Evolutionary conservation across 2,888 invertebrate genomes (phyloP).

Genomic region (Lordiphosa fenestrarum): DNA sequence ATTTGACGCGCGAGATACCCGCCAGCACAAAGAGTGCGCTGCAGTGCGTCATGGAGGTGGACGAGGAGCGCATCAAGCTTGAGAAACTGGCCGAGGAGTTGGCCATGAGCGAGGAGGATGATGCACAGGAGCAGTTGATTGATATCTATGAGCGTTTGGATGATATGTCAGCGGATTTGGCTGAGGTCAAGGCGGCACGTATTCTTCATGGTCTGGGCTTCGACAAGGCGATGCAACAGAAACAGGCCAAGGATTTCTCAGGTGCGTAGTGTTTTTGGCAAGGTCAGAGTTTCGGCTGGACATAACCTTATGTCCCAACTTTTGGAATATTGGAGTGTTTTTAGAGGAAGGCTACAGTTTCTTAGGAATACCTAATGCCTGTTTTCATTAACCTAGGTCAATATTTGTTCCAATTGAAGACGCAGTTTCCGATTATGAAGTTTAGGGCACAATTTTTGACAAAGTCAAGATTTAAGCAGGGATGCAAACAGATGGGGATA

Average conservation of each 20-base stretch:
- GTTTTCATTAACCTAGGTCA: not conserved
- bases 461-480: too few relatives aligned
- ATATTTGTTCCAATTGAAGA: not conserved
- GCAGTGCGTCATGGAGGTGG: slow-evolving; percentile 98
- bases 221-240: slow-evolving; percentile 90
- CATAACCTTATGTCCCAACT: too few relatives aligned
- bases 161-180: slow-evolving; percentile 97
- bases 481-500: too few relatives aligned
- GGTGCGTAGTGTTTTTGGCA: slow-evolving; percentile 55
- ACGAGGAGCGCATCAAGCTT: slow-evolving; percentile 93
- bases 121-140: slow-evolving; percentile 96
- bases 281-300: too few relatives aligned
- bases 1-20: slow-evolving; percentile 97
- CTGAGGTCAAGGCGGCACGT: slow-evolving; percentile 95
- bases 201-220: slow-evolving; percentile 99
- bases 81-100: slow-evolving; percentile 96
- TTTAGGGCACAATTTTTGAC: too few relatives aligned
- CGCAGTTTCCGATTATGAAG: too few relatives aligned
- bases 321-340: too few relatives aligned
- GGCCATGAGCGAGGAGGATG: slow-evolving; percentile 92
- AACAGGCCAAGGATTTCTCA: slow-evolving; percentile 93
- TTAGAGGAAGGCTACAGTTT: too few relatives aligned
- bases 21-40: slow-evolving; percentile 98
- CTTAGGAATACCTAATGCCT: too few relatives aligned
- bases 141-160: slow-evolving; percentile 99